Conservation (phyloP, 2,113 vertebrate species). For the Scolopax mira region DNA sequence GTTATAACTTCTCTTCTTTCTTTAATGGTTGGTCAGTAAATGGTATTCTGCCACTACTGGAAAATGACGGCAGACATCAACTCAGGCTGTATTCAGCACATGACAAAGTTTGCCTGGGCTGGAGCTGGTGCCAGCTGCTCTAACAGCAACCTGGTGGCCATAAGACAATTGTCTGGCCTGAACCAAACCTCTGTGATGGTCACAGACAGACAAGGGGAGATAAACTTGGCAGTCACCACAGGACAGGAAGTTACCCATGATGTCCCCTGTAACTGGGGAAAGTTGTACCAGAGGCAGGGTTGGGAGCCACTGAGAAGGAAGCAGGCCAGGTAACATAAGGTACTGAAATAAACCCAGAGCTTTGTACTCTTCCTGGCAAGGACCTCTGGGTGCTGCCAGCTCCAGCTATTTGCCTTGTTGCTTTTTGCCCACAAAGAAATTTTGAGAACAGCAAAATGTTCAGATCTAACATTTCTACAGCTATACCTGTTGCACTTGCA, state of each 20-base stretch:
- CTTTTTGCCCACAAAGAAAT: background rate
- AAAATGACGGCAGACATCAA: background rate
- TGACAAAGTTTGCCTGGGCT: rapidly evolving
- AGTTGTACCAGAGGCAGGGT: background rate
- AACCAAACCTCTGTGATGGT: background rate
- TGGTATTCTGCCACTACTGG: background rate
- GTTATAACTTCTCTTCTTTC: background rate
- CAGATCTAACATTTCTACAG: background rate
- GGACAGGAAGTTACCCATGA: rapidly evolving
- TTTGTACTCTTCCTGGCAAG: background rate
- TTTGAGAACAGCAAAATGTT: background rate
- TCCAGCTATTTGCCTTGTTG: background rate
- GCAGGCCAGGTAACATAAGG: background rate
- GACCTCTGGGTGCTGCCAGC: background rate
- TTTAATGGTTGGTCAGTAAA: background rate
- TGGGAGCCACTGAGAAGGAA: background rate
- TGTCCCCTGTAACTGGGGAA: background rate
- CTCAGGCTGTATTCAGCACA: rapidly evolving
- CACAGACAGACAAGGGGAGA: background rate
- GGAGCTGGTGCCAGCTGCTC: background rate
- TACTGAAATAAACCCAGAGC: background rate
- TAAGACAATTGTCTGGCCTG: background rate
- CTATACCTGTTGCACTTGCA: background rate
- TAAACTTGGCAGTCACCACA: background rate
- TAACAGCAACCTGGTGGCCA: background rate